A percentile compares a stretch with the other conserved stretches of the same genome.
phyloP scores from a whole-genome alignment of 2,888 invertebrate genomes.

The Zootermopsis nevadensis region DNA sequence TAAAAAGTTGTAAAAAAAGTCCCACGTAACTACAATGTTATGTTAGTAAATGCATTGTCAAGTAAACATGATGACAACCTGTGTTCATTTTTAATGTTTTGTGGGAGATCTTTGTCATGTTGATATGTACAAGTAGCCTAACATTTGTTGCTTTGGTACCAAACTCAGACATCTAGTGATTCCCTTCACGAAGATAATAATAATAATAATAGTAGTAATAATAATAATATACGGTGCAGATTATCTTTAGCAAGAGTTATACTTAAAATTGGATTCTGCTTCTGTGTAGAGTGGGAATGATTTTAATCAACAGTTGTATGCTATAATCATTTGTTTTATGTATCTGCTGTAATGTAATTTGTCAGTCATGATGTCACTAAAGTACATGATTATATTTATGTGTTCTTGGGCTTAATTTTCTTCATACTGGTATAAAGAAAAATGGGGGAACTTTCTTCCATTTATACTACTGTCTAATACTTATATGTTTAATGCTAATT shows the following conservation, averaged over 20 bases:
- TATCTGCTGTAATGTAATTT: background rate
- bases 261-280: background rate
- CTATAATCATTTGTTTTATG: background rate
- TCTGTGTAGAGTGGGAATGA: constrained; percentile 3
- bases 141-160: background rate
- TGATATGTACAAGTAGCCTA: background rate
- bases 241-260: background rate
- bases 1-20: background rate
- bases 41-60: background rate
- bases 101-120: background rate
- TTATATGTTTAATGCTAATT: background rate
- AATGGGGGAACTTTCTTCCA: background rate
- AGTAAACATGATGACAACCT: background rate
- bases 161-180: background rate
- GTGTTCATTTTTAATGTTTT: constrained; percentile 3
- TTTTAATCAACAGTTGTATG: background rate
- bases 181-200: background rate
- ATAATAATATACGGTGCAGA: background rate
- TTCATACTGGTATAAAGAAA: background rate
- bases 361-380: background rate
- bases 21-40: background rate
- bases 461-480: background rate
- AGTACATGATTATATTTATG: background rate
- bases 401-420: background rate
- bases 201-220: background rate